Evolutionary conservation across 1,140 invertebrate species (phyloP), one percentile per base, ranked within the genome.

Genomic region (Anoplophora glabripennis): DNA sequence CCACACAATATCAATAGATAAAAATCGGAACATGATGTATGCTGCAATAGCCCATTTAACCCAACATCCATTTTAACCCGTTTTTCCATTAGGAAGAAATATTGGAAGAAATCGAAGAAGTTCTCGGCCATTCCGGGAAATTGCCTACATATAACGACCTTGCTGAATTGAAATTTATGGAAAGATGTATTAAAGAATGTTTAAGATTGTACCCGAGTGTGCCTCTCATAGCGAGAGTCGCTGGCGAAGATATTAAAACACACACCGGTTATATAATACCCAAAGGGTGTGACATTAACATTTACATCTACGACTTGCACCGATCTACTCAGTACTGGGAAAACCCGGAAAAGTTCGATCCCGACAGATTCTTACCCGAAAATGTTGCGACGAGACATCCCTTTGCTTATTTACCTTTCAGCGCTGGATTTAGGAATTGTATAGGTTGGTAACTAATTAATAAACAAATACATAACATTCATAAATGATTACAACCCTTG

Each of bases 141-240:
- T 61, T 67, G 1, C 75, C 81, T 0, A 85, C 81, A 0, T 79
- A 83, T 64, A 82, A 87, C 37, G 87, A 89, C 69, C 67, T 89
- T 38, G 73, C 77, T 55, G 74, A 84, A 46, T 80, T 92, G 80
- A 85, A 83, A 63, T 92, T 90, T 67, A 72, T 90, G 57, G 89
- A 90, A 66, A 57, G 57, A 11, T 80, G 81, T 1, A 81, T 89
- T n/a, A 89, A 84, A 71, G 84, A 86, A 70, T 75, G 80, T 1
- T 65, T 86, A 11, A 74, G 85, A 34, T 49, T 88, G 3, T 89
- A 81, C 72, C 88, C 88, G 7, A 81, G 86, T 1, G 87, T 89
- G 17, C 86, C 88, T 14, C 72, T 85, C n/a, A 83, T 88, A 63
- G 82, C 79, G 4, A 73, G 88, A 34, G 69, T 72, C 14, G 71